Evolutionary conservation across 2,113 vertebrate species (phyloP).

Genomic region (Hassar affinis): DNA sequence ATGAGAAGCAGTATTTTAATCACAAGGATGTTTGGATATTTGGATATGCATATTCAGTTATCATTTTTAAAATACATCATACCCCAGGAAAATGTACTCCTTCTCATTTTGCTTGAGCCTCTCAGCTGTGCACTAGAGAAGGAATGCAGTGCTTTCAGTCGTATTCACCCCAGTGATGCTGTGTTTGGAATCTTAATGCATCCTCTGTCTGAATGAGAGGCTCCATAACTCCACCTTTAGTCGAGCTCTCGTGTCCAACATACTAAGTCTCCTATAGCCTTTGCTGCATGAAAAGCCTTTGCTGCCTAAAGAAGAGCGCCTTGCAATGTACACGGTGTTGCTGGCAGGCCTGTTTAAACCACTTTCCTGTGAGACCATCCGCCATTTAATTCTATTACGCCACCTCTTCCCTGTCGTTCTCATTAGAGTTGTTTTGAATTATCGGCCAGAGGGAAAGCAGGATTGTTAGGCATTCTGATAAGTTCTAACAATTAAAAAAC

Average conservation of each 20-base stretch:
- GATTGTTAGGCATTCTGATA: conserved; percentile 63
- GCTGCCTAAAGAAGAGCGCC: conserved; percentile 52
- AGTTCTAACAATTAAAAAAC: conserved; percentile 71
- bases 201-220: conserved; percentile 39
- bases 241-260: conserved; percentile 53
- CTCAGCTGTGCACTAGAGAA: conserved; percentile 59
- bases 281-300: conserved; percentile 50
- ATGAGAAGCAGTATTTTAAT: background rate
- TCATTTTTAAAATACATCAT: conserved; percentile 25
- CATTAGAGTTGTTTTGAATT: conserved; percentile 62
- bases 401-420: conserved; percentile 11
- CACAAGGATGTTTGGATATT: background rate
- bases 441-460: conserved; percentile 58
- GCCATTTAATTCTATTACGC: conserved; percentile 52
- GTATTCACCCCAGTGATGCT: conserved; percentile 62
- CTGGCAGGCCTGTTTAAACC: conserved; percentile 62
- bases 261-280: conserved; percentile 47
- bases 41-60: conserved; percentile 23
- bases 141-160: conserved; percentile 64
- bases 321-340: conserved; percentile 57
- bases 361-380: conserved; percentile 54
- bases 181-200: conserved; percentile 67
- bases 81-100: background rate
- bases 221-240: conserved; percentile 31
- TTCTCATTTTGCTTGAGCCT: conserved; percentile 40